A percentile compares a stretch with the other conserved stretches of the same genome.
These are phyloP conservation scores for Petrolisthes cinctipes DNA, from an alignment of 2,888 invertebrate species.

Conservation along the genomic window DNA sequence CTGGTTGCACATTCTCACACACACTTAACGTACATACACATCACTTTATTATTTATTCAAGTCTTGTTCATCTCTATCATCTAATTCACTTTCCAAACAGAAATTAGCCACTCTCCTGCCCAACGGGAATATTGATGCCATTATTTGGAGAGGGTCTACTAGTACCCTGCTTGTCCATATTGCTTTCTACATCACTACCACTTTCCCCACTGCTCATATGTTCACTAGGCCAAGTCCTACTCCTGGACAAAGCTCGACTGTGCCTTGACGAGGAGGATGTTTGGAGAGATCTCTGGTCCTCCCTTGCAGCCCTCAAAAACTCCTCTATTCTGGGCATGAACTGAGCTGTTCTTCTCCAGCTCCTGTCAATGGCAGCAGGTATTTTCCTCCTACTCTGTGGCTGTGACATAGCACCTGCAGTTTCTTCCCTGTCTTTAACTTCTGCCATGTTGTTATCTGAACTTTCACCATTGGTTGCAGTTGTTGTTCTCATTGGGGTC, in stretches of 20 bases:
- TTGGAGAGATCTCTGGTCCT: background rate
- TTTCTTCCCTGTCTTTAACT: background rate
- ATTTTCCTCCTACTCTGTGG: slow-evolving; percentile 17
- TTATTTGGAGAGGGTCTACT: slow-evolving; percentile 41
- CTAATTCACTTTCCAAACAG: slow-evolving; percentile 18
- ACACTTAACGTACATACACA: slow-evolving; percentile 31
- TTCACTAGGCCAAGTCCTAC: background rate
- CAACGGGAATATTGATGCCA: slow-evolving; percentile 25
- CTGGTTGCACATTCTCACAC: slow-evolving; percentile 36
- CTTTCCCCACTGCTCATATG: background rate
- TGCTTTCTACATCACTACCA: slow-evolving; percentile 40
- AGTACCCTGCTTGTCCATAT: slow-evolving; percentile 61
- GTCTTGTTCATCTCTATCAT: slow-evolving; percentile 14
- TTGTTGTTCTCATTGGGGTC: background rate
- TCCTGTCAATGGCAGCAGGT: slow-evolving; percentile 45
- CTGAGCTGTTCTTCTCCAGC: slow-evolving; percentile 60
- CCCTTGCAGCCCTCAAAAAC: slow-evolving; percentile 26
- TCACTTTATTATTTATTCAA: slow-evolving; percentile 34
- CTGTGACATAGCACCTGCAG: background rate
- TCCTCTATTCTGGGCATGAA: slow-evolving; percentile 63
- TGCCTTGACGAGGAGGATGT: background rate
- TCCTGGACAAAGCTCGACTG: background rate
- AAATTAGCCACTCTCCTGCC: slow-evolving; percentile 39
- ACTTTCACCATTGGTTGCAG: slow-evolving; percentile 4
- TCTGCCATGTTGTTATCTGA: slow-evolving; percentile 4